phyloP scores from a whole-genome alignment of 2,888 invertebrate genomes.

The Agelastica alni region DNA sequence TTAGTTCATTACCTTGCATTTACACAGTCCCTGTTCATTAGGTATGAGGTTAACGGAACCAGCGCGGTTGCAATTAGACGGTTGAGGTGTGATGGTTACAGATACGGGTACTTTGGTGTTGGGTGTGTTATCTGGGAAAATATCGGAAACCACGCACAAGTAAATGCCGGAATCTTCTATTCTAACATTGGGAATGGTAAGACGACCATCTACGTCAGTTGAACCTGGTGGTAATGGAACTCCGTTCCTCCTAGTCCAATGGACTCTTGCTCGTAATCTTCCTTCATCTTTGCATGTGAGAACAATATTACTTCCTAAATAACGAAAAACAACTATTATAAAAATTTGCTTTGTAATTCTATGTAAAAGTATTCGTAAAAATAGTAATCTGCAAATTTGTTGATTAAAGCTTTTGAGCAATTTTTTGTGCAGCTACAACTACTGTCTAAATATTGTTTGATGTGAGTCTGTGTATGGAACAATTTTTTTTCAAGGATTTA shows the following conservation, averaged over 20 bases:
- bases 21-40: conserved; percentile 61
- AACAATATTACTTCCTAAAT: conserved; percentile 84
- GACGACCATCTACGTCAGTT: conserved; percentile 74
- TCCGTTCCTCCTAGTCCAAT: conserved; percentile 74
- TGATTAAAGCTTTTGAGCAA: too few species aligned
- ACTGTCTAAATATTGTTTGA: too few species aligned
- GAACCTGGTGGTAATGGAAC: conserved; percentile 76
- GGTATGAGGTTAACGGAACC: conserved; percentile 67
- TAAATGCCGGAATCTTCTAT: conserved; percentile 79
- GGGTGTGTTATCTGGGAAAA: conserved; percentile 64
- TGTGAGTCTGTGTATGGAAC: too few species aligned
- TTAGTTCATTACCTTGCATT: conserved; percentile 72
- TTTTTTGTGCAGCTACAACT: too few species aligned
- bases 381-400: too few species aligned
- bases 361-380: too few species aligned
- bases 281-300: conserved; percentile 93
- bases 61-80: conserved; percentile 70
- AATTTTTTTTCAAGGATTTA: too few species aligned
- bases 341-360: too few species aligned
- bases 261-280: conserved; percentile 72
- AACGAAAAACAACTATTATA: too few species aligned
- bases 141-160: conserved; percentile 78
- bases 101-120: conserved; percentile 71
- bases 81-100: conserved; percentile 65
- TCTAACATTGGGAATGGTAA: conserved; percentile 83